These are phyloP conservation scores for Caradrina clavipalpis DNA, from an alignment of 2,888 invertebrate species.

Conservation along the genomic window DNA sequence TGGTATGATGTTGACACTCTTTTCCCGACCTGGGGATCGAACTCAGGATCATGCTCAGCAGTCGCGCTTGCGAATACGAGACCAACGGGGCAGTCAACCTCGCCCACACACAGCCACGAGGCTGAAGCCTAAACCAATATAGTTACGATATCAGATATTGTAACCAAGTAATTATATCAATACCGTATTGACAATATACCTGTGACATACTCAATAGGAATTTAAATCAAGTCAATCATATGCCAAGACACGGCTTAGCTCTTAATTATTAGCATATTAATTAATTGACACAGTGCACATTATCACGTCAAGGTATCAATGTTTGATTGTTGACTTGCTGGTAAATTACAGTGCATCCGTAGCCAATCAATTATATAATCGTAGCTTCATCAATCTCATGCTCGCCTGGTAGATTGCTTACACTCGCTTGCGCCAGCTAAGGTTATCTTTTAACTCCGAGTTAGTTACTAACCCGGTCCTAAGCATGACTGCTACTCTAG, in stretches of 20 bases:
- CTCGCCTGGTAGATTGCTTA: not conserved
- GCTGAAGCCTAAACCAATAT: too few relatives aligned
- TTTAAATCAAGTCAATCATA: conserved; percentile 65
- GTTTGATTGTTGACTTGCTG: conserved; percentile 42
- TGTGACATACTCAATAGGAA: conserved; percentile 40
- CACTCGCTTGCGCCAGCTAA: not conserved
- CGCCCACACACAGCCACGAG: too few relatives aligned
- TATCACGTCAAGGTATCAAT: conserved; percentile 54
- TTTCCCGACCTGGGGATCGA: too few relatives aligned
- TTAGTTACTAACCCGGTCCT: too few relatives aligned
- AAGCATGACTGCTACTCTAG: too few relatives aligned
- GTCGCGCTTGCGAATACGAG: too few relatives aligned
- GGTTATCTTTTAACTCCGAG: not conserved
- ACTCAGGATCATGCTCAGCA: too few relatives aligned
- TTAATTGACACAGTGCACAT: conserved; percentile 61
- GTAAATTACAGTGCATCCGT: conserved; percentile 18
- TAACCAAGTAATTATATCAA: conserved; percentile 7
- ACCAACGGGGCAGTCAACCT: too few relatives aligned
- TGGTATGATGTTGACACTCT: too few relatives aligned
- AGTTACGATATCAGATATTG: too few relatives aligned
- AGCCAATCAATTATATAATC: conserved; percentile 10
- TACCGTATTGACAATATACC: conserved; percentile 28
- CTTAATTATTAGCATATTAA: conserved; percentile 68
- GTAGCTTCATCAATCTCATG: conserved; percentile 6
- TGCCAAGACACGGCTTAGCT: conserved; percentile 66